These are phyloP conservation scores for Parnassius orleans DNA, from an alignment of 2,888 invertebrate genomes.

Conservation along the genomic window DNA sequence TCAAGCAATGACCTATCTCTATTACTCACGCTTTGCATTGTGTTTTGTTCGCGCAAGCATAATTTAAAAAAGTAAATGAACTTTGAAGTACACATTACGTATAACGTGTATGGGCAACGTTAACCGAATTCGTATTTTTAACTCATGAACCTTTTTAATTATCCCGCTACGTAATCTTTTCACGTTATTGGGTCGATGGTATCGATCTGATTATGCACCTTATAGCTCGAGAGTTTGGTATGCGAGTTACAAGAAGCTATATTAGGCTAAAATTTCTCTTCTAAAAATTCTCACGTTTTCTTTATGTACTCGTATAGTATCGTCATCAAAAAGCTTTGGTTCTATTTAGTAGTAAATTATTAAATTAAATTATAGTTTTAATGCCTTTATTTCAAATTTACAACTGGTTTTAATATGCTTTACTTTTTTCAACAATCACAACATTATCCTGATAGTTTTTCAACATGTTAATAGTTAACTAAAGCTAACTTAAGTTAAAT, in stretches of 20 bases:
- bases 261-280: too few species aligned
- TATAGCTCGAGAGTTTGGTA: conserved; percentile 54
- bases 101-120: conserved; percentile 6
- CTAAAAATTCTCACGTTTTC: too few species aligned
- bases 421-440: too few species aligned
- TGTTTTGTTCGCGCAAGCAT: conserved; percentile 13
- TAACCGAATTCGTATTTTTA: conserved; percentile 35
- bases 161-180: conserved; percentile 53
- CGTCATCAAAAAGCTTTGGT: too few species aligned
- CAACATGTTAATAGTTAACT: conserved; percentile 3
- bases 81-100: conserved; percentile 4
- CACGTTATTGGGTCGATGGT: conserved; percentile 65
- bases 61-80: conserved; percentile 13
- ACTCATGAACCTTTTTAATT: conserved; percentile 49
- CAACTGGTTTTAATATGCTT: too few species aligned
- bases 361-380: too few species aligned
- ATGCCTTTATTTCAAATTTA: too few species aligned
- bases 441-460: not conserved
- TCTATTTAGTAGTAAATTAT: too few species aligned
- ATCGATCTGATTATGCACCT: conserved; percentile 58
- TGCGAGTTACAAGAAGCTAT: not conserved
- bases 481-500: conserved; percentile 1
- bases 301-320: too few species aligned
- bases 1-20: conserved; percentile 20
- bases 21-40: conserved; percentile 12